phyloP scores from a whole-genome alignment of 1,140 invertebrate genomes.

The Drosophila malerkotliana region DNA sequence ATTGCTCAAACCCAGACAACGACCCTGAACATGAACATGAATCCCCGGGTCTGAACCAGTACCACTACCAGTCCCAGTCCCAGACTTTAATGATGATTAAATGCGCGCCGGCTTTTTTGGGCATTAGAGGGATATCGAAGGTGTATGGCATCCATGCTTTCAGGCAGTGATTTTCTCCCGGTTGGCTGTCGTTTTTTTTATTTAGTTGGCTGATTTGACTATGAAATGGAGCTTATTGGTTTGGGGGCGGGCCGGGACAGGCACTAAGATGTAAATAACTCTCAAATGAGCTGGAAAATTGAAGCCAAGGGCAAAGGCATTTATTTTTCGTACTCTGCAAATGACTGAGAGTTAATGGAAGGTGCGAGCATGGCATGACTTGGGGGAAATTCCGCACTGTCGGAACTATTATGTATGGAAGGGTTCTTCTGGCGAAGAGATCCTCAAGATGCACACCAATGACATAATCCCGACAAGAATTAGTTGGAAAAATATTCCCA shows the following conservation, averaged over 20 bases:
- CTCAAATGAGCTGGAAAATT: slow-evolving; percentile 74
- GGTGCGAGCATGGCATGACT: slow-evolving; percentile 32
- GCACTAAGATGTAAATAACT: slow-evolving; percentile 37
- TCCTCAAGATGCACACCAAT: slow-evolving; percentile 11
- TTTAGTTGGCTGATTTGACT: slow-evolving; percentile 58
- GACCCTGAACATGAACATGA: slow-evolving; percentile 3
- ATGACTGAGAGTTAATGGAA: slow-evolving; percentile 54
- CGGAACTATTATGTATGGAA: not conserved
- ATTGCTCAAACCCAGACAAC: slow-evolving; percentile 42
- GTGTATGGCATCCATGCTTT: slow-evolving; percentile 35
- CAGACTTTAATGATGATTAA: slow-evolving; percentile 79
- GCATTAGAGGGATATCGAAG: slow-evolving; percentile 27
- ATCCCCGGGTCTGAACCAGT: slow-evolving; percentile 1
- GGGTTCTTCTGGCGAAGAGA: slow-evolving; percentile 16
- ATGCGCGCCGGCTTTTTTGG: slow-evolving; percentile 49
- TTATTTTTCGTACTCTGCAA: slow-evolving; percentile 30
- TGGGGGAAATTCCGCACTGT: slow-evolving; percentile 25
- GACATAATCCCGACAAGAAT: slow-evolving; percentile 46
- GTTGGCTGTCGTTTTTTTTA: slow-evolving; percentile 5
- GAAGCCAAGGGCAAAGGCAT: slow-evolving; percentile 43
- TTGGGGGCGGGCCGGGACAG: not conserved
- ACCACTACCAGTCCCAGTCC: slow-evolving; percentile 25
- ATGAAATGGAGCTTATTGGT: slow-evolving; percentile 45
- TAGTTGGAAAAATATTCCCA: slow-evolving; percentile 32
- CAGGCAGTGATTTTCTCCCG: slow-evolving; percentile 51